Conservation (phyloP, 2,888 invertebrate genomes). For the Oxyteleia sp. region DNA sequence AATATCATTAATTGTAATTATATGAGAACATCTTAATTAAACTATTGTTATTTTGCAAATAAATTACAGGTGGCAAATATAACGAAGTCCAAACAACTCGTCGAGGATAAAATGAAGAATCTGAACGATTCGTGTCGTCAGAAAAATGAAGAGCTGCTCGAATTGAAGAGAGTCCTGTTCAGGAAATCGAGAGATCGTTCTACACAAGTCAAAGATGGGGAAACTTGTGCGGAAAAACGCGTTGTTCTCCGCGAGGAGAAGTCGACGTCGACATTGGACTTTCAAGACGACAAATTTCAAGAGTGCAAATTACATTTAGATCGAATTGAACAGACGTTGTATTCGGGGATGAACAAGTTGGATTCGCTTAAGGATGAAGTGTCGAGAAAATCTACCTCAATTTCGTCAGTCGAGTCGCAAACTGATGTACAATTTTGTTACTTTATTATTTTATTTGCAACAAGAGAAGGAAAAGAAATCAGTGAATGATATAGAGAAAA, state of each 20-base stretch:
- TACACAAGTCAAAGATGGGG: constrained; percentile 25
- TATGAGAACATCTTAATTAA: too few relatives aligned
- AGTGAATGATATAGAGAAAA: too few relatives aligned
- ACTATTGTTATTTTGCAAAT: background rate
- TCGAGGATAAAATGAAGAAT: constrained; percentile 36
- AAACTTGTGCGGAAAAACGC: constrained; percentile 17
- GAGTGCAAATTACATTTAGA: constrained; percentile 79
- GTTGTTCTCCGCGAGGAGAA: constrained; percentile 10
- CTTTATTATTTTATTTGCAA: too few relatives aligned
- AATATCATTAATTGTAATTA: too few relatives aligned
- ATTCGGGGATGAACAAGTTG: constrained; percentile 27
- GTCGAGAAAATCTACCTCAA: constrained; percentile 48
- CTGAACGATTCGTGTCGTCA: constrained; percentile 19
- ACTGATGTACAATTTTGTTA: too few relatives aligned
- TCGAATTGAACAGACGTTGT: constrained; percentile 77
- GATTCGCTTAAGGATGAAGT: constrained; percentile 79
- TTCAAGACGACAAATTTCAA: constrained; percentile 28
- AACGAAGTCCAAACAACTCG: background rate
- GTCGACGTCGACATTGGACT: constrained; percentile 21
- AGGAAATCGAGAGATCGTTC: constrained; percentile 18
- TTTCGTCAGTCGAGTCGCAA: constrained; percentile 36
- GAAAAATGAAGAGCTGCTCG: constrained; percentile 39
- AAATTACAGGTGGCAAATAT: background rate
- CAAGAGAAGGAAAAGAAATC: too few relatives aligned
- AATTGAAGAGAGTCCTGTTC: constrained; percentile 38